These are phyloP conservation scores for Latrodectus geometricus DNA, from an alignment of 1,140 invertebrate species.

Conservation along the genomic window DNA sequence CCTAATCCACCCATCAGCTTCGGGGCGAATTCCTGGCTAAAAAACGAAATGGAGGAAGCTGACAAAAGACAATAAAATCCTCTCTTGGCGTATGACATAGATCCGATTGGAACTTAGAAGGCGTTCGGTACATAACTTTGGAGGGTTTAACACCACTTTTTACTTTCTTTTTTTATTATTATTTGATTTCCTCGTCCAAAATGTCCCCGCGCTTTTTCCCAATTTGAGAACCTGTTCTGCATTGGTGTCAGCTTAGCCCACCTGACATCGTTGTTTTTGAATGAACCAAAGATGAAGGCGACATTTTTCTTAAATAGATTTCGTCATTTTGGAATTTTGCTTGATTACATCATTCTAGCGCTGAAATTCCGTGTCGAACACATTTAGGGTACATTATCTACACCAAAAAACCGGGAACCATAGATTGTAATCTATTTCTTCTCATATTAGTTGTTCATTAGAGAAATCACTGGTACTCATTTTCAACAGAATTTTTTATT, in stretches of 20 bases:
- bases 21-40: neutral
- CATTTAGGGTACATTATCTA: too few species aligned
- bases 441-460: too few species aligned
- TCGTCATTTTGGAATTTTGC: too few species aligned
- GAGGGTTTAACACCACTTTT: neutral
- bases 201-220: conserved; percentile 7
- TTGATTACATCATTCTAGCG: too few species aligned
- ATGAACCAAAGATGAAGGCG: too few species aligned
- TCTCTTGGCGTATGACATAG: conserved; percentile 9
- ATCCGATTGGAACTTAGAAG: conserved; percentile 1
- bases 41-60: conserved; percentile 1
- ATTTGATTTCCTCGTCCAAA: neutral
- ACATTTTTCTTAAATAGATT: too few species aligned
- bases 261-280: conserved; percentile 8
- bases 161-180: neutral
- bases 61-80: neutral
- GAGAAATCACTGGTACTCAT: too few species aligned
- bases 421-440: too few species aligned
- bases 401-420: too few species aligned
- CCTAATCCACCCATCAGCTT: neutral
- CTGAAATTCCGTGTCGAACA: too few species aligned
- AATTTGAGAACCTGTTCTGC: conserved; percentile 6
- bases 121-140: conserved; percentile 2
- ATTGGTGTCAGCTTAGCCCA: neutral
- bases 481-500: too few species aligned